Evolutionary conservation across 2,113 vertebrate genomes (phyloP).

Genomic region (Oncorhynchus keta): DNA sequence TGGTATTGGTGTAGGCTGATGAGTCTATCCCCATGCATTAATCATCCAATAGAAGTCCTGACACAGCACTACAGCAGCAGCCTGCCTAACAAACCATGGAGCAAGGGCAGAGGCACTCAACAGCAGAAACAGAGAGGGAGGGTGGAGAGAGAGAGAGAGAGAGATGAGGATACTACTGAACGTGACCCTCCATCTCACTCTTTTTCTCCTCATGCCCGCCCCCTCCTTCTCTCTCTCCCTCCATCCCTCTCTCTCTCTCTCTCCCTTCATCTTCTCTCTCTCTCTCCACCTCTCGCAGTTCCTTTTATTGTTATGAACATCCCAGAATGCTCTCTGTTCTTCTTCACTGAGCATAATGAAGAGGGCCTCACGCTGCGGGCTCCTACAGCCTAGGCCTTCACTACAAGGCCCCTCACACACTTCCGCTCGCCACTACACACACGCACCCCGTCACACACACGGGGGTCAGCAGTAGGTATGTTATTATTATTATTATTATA

Average conservation of each 20-base stretch:
- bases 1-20: conserved; percentile 92
- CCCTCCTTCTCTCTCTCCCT: too few relatives aligned
- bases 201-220: too few relatives aligned
- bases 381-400: background rate
- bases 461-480: conserved; percentile 82
- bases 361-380: conserved; percentile 66
- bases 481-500: too few relatives aligned
- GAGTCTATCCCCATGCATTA: conserved; percentile 98
- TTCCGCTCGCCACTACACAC: background rate
- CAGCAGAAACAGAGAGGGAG: conserved; percentile 75
- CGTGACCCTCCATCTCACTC: conserved; percentile 20
- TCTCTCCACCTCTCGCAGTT: conserved; percentile 56
- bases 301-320: conserved; percentile 93
- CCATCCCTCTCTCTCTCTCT: too few relatives aligned
- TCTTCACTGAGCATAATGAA: conserved; percentile 99
- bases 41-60: conserved; percentile 98
- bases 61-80: conserved; percentile 95
- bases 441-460: background rate
- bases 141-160: background rate
- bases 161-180: conserved; percentile 21
- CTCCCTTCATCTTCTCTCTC: too few relatives aligned
- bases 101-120: conserved; percentile 97
- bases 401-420: background rate
- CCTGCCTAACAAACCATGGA: conserved; percentile 99
- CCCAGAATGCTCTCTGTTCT: conserved; percentile 96